A percentile compares a stretch with the other conserved stretches of the same genome.
Evolutionary conservation across 2,797 vertebrate genomes (phyloP).

Genomic region (Rallus crepitans): DNA sequence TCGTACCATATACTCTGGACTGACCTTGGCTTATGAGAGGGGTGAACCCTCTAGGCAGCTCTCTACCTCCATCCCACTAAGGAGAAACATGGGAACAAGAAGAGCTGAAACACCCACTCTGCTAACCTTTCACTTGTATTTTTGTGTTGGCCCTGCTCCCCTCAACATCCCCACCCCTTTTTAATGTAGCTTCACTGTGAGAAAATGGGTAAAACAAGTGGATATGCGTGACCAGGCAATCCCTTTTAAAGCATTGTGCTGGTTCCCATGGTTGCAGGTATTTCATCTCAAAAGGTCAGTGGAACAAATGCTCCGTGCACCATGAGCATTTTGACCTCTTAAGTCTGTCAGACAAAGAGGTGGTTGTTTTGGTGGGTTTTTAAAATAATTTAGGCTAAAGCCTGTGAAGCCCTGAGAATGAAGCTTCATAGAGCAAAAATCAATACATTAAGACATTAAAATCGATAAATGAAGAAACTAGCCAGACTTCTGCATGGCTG

Average conservation of each 20-base stretch:
- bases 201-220: background rate
- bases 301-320: slow-evolving; percentile 7
- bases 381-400: background rate
- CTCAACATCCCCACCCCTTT: background rate
- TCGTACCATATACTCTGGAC: background rate
- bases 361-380: background rate
- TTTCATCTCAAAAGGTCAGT: slow-evolving; percentile 42
- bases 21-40: background rate
- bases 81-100: background rate
- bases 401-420: background rate
- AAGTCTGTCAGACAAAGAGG: background rate
- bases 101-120: background rate
- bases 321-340: slow-evolving; percentile 5
- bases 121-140: background rate
- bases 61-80: background rate
- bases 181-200: background rate
- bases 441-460: slow-evolving; percentile 14
- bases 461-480: slow-evolving; percentile 30
- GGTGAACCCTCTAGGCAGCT: background rate
- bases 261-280: slow-evolving; percentile 47
- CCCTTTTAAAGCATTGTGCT: background rate
- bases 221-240: background rate
- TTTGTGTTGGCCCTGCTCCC: background rate
- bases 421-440: background rate
- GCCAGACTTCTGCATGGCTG: background rate